Percentiles rank a stretch among this genome's conserved stretches.
phyloP scores from a whole-genome alignment of 2,797 vertebrate species.

The Varecia variegata region DNA sequence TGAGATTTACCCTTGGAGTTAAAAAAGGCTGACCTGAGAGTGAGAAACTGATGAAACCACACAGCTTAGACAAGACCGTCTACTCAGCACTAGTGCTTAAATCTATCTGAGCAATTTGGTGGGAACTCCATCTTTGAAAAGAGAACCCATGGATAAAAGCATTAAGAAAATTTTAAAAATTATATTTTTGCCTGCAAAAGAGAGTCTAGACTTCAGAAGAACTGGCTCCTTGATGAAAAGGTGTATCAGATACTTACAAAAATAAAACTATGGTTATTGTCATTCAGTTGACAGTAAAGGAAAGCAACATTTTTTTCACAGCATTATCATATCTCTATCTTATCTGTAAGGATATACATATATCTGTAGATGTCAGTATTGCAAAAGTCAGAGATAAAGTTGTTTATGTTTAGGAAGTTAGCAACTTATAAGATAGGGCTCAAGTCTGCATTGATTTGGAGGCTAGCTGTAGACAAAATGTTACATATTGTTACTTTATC shows the following conservation, averaged over 20 bases:
- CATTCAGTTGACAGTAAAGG: background rate
- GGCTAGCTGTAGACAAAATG: background rate
- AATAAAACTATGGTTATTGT: background rate
- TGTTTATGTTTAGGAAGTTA: background rate
- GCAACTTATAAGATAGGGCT: background rate
- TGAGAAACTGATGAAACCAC: background rate
- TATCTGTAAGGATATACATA: background rate
- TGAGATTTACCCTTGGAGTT: background rate
- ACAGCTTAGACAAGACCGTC: background rate
- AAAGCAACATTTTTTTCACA: background rate
- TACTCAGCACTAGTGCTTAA: background rate
- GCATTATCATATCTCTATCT: background rate
- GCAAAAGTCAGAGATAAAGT: conserved; percentile 35
- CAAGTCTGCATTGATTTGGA: background rate
- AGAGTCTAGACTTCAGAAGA: background rate
- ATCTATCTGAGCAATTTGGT: background rate
- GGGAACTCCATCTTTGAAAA: background rate
- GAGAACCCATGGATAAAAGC: background rate
- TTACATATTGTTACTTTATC: background rate
- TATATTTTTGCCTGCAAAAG: background rate
- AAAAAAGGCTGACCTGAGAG: background rate
- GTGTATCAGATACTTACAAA: background rate
- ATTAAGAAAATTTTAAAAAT: background rate
- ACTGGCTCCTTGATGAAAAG: background rate
- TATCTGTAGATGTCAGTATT: conserved; percentile 21